Evolutionary conservation across 2,888 invertebrate species (phyloP).

Genomic region (Agrotis clavis): DNA sequence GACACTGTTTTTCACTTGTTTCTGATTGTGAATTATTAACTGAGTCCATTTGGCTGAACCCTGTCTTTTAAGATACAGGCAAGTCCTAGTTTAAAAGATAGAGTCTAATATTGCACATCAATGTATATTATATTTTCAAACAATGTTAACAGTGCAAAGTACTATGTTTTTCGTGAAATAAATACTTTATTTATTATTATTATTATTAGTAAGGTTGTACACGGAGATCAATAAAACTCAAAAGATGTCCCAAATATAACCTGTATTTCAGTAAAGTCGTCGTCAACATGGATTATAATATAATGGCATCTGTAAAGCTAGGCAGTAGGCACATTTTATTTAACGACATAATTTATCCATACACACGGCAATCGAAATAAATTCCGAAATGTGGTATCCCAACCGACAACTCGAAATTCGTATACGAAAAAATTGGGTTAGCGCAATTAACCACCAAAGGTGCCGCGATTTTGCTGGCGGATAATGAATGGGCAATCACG

Average conservation of each 20-base stretch:
- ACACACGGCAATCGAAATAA: slow-evolving; percentile 60
- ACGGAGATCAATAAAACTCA: slow-evolving; percentile 40
- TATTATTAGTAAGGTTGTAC: slow-evolving; percentile 51
- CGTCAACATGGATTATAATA: slow-evolving; percentile 14
- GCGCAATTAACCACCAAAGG: slow-evolving; percentile 79
- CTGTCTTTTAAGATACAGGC: too few relatives aligned
- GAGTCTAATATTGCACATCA: too few relatives aligned
- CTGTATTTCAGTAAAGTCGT: slow-evolving; percentile 31
- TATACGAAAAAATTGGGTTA: slow-evolving; percentile 75
- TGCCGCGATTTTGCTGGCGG: slow-evolving; percentile 78
- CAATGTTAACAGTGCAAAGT: too few relatives aligned
- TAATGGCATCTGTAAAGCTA: slow-evolving; percentile 24
- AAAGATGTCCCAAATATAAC: slow-evolving; percentile 35
- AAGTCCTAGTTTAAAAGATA: too few relatives aligned
- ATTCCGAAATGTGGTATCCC: slow-evolving; percentile 58
- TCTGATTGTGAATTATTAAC: too few relatives aligned
- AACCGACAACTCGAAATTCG: slow-evolving; percentile 60
- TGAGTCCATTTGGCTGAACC: too few relatives aligned
- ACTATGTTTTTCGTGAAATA: too few relatives aligned
- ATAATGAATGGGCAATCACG: slow-evolving; percentile 82
- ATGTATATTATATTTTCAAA: too few relatives aligned
- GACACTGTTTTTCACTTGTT: too few relatives aligned
- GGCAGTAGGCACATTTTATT: slow-evolving; percentile 26
- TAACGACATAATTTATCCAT: slow-evolving; percentile 36
- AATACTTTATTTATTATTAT: too few relatives aligned